Evolutionary conservation across 1,140 invertebrate genomes (phyloP).

Genomic region (Melanaphis sacchari): DNA sequence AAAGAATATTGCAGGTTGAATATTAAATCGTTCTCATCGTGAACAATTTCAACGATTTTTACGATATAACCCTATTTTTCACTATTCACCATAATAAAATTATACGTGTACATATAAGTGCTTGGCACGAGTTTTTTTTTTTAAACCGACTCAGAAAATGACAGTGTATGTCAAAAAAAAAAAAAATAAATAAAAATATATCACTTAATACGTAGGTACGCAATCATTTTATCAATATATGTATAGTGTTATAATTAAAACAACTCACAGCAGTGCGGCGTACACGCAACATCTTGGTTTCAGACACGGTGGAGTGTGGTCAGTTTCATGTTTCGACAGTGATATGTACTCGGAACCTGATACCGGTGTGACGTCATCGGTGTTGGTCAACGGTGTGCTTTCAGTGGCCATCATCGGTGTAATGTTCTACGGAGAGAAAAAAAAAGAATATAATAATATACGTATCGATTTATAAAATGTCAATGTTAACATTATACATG

Average conservation of each 20-base stretch:
- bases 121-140: neutral
- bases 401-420: constrained; percentile 24
- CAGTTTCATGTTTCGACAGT: constrained; percentile 31
- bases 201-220: neutral
- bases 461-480: neutral
- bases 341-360: constrained; percentile 37
- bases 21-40: too few relatives aligned
- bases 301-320: neutral
- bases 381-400: constrained; percentile 17
- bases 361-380: constrained; percentile 10
- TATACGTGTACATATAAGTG: neutral
- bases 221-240: neutral
- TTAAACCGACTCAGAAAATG: too few relatives aligned
- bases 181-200: too few relatives aligned
- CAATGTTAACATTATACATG: neutral
- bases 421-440: neutral
- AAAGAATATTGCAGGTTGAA: too few relatives aligned
- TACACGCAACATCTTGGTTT: constrained; percentile 33
- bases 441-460: neutral
- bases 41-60: too few relatives aligned
- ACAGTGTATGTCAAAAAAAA: neutral
- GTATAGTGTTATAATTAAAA: neutral
- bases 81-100: neutral
- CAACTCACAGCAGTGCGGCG: constrained; percentile 18
- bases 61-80: too few relatives aligned